Evolutionary conservation across 2,888 invertebrate genomes (phyloP), one percentile per base, ranked within the genome.

Genomic region (Oscheius sp.): DNA sequence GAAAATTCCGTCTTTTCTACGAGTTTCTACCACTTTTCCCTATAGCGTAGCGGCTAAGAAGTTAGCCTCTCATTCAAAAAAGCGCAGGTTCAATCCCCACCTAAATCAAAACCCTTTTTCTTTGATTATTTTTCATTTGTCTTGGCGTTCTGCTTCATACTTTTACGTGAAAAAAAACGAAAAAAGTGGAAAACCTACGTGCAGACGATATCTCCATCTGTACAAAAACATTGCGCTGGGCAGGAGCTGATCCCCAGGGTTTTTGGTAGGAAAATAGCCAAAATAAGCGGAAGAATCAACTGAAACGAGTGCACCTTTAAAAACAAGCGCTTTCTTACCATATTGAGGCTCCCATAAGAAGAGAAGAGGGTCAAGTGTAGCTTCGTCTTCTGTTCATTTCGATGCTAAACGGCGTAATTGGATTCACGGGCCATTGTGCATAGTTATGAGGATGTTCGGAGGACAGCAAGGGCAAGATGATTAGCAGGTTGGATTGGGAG

Each of bases 171-270:
- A n/a, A n/a, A n/a, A n/a, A n/a, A n/a, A n/a, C 45, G 13, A 43
- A 43, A 43, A 43, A n/a, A n/a, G n/a, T n/a, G 35, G 9, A 35
- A 55, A 53, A 81, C 83, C 80, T 68, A 83, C 83, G 79, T 76
- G 81, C 83, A 83, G 29, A 78, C 77, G 29, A 83, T 79, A 69
- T 77, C 74, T 69, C 77, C 74, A 58, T 80, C 79, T 16, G 77
- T 69, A 72, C 83, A 83, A 53, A 80, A 72, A 70, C 83, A 83
- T 58, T 83, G 83, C n/a, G 74, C 56, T 7, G 83, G 83, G 55
- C 83, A 83, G n/a, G 73, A 70, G 18, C 81, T 43, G n/a, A 69
- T 23, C 53, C 43, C 25, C 43, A 56, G 7, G 5, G 21, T 59
- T 29, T 41, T n/a, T 27, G 13, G 23, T 1, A 66, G 12, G 18